Base-by-base conservation (phyloP, 2,888 invertebrate genomes). In the Latrodectus hesperus region DNA sequence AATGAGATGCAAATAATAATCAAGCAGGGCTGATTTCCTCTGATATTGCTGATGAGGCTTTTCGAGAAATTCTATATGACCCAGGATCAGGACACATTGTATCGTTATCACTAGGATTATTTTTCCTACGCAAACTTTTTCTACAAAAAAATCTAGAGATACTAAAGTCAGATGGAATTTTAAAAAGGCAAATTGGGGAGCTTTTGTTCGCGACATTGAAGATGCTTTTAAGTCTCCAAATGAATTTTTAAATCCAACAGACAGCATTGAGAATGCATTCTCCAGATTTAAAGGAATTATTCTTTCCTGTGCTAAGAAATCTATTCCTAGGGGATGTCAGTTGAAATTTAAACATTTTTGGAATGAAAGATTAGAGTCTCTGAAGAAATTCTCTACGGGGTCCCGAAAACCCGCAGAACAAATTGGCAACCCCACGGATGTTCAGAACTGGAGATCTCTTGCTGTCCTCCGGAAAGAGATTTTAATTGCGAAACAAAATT, bases 81-180 rank as follows among this genome's bases (percentile, higher is more conserved):
- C 79, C 79, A 49, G 55, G 70, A 6, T 79, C 49, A 38, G 70
- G 49, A 22, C 22, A 22, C 22, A 22, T 22, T 38, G 38, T 60
- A 79, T 71, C 55, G 70, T 55, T 71, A 71, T 79, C 22, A 79
- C 14, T 60, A 49, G 9, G 38, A 3, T 79, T 49, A 70, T 70
- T 11, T 60, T 70, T 16, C 5, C 26, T 68, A 26, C 17, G 11
- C 9, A 22, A 38, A 71, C 26, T 6, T 0, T n/a, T n/a, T 2
- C 60, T n/a, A 49, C 4, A 53, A 70, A 79, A 49, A 17, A 5
- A 55, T 53, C 60, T 60, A 70, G 49, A 71, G 55, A 71, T 22
- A 22, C 22, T 1, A 22, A 22, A 22, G 22, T 22, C 71, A 71
- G 71, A 55, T 70, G 79, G 55, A 71, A 71, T 60, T 79, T 79